Evolutionary conservation across 2,797 vertebrate species (phyloP).

Genomic region (Squalus acanthias): DNA sequence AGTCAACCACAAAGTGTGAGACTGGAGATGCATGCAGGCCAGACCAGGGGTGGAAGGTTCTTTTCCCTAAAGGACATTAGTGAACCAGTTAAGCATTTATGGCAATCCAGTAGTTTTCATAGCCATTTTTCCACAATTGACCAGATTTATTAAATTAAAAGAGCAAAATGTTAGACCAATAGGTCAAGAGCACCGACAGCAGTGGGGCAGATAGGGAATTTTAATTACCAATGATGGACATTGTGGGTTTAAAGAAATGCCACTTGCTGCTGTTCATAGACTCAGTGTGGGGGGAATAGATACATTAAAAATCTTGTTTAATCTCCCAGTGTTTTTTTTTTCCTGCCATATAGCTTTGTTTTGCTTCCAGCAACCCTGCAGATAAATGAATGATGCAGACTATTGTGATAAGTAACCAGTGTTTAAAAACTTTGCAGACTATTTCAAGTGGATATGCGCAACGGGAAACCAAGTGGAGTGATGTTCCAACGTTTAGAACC

Average conservation of each 20-base stretch:
- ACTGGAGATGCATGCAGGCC: background rate
- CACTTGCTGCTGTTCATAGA: background rate
- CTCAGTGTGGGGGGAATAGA: background rate
- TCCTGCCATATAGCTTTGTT: background rate
- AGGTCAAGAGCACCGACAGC: background rate
- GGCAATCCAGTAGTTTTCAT: background rate
- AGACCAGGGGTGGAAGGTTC: background rate
- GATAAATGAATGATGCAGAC: background rate
- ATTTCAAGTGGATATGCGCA: conserved; percentile 35
- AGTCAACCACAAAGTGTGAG: background rate
- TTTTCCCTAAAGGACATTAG: background rate
- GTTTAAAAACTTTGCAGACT: conserved; percentile 30
- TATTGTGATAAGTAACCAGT: background rate
- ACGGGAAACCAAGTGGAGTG: conserved; percentile 35
- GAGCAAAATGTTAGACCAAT: background rate
- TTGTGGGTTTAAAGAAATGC: background rate
- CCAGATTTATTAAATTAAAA: background rate
- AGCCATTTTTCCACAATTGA: background rate
- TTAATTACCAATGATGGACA: background rate
- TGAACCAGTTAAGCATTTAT: background rate
- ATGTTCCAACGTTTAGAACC: conserved; percentile 24
- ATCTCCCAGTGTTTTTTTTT: background rate
- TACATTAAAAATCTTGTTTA: background rate
- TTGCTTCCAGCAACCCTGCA: background rate
- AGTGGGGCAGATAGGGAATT: background rate